phyloP scores from a whole-genome alignment of 2,113 vertebrate genomes.

The Uropsilus gracilis region DNA sequence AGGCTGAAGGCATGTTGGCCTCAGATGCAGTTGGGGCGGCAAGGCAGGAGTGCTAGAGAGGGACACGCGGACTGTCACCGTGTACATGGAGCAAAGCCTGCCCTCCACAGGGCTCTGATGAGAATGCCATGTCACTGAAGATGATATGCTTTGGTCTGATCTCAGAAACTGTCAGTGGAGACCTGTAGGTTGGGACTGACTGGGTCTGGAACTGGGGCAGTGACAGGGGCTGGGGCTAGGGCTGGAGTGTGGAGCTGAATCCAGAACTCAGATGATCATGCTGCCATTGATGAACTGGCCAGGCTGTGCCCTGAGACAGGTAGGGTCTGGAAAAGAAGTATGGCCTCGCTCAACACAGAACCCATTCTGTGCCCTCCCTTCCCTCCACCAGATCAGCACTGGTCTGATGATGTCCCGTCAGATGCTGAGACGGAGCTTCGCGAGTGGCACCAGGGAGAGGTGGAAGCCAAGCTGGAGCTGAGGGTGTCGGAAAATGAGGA shows the following conservation, averaged over 20 bases:
- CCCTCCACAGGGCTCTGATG: background rate
- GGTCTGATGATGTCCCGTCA: slow-evolving; percentile 92
- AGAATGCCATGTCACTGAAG: background rate
- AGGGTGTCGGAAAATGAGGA: slow-evolving; percentile 77
- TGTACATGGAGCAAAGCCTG: background rate
- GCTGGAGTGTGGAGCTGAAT: fast-evolving
- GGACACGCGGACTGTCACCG: no score
- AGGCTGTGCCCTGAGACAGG: background rate
- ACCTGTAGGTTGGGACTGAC: no score
- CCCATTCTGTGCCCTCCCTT: background rate
- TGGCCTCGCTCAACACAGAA: background rate
- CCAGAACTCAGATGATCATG: no score
- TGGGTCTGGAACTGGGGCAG: no score
- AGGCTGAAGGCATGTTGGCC: background rate
- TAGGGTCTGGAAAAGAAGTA: background rate
- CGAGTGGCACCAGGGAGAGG: slow-evolving; percentile 73
- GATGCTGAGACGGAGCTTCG: slow-evolving; percentile 92
- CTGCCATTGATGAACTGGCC: background rate
- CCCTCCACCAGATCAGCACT: slow-evolving; percentile 52
- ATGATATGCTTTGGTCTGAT: background rate
- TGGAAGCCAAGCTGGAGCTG: slow-evolving; percentile 58
- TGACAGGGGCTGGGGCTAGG: background rate
- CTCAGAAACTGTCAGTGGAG: background rate
- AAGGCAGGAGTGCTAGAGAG: fast-evolving
- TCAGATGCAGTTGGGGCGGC: background rate